Conservation (phyloP, 2,113 vertebrate genomes). For the Syngnathus floridae region DNA sequence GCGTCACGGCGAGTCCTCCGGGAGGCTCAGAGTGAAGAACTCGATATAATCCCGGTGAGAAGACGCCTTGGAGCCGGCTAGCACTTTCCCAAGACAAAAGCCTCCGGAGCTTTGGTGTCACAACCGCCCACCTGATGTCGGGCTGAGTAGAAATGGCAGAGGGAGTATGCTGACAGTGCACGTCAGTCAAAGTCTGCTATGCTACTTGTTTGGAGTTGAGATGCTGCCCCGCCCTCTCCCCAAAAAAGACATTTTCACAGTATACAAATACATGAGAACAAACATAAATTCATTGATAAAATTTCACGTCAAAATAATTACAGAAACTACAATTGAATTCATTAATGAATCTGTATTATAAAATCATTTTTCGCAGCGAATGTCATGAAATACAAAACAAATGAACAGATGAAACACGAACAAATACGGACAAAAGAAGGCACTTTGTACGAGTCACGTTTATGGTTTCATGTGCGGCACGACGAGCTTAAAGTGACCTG, state of each 20-base stretch:
- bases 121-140: neutral
- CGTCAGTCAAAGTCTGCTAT: neutral
- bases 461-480: slow-evolving; percentile 34
- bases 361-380: neutral
- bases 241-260: too few species aligned
- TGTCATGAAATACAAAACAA: neutral
- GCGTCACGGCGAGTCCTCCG: too few species aligned
- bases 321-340: too few species aligned
- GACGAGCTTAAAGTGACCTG: slow-evolving; percentile 32
- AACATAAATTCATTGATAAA: too few species aligned
- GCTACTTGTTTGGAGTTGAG: neutral
- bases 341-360: too few species aligned
- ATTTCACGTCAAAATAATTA: too few species aligned
- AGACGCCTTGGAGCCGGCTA: neutral
- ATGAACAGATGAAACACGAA: neutral
- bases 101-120: neutral
- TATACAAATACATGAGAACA: too few species aligned
- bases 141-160: neutral
- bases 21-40: neutral
- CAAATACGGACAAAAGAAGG: neutral
- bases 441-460: neutral
- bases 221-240: too few species aligned
- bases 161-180: neutral
- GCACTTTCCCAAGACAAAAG: neutral
- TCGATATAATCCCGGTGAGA: neutral